A percentile compares a stretch with the other conserved stretches of the same genome.
Conservation (phyloP, 2,113 vertebrate species). For the Sapajus apella region DNA sequence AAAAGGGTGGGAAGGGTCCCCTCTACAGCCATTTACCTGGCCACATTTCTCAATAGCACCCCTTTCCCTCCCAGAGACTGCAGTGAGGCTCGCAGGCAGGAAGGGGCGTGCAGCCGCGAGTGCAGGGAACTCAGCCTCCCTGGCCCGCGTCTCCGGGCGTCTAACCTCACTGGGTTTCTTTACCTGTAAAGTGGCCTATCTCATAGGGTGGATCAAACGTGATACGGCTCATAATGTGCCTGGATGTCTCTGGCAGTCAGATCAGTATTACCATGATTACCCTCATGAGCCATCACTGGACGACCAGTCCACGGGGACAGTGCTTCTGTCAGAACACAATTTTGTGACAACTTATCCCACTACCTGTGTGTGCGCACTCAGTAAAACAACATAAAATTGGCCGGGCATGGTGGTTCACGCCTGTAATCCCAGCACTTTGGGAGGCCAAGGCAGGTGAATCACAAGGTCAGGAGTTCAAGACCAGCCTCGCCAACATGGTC, state of each 20-base stretch:
- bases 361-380: neutral
- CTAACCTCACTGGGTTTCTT: neutral
- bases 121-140: too few species aligned
- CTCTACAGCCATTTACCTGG: neutral
- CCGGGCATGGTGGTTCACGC: too few species aligned
- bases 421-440: too few species aligned
- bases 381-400: neutral
- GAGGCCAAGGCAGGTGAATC: too few species aligned
- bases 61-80: neutral
- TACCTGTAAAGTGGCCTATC: neutral
- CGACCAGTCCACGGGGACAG: rapidly evolving
- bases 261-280: rapidly evolving
- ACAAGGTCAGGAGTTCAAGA: too few species aligned
- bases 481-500: too few species aligned
- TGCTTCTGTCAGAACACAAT: too few species aligned
- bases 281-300: neutral
- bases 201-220: too few species aligned
- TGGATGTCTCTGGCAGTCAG: rapidly evolving
- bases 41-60: neutral
- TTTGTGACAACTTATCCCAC: neutral
- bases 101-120: neutral
- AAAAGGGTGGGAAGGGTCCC: neutral
- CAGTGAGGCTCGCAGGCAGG: neutral
- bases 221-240: neutral
- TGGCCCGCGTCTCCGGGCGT: neutral